These are phyloP conservation scores for Mormyrops attenuatus DNA, from an alignment of 2,797 vertebrate species.

Conservation along the genomic window DNA sequence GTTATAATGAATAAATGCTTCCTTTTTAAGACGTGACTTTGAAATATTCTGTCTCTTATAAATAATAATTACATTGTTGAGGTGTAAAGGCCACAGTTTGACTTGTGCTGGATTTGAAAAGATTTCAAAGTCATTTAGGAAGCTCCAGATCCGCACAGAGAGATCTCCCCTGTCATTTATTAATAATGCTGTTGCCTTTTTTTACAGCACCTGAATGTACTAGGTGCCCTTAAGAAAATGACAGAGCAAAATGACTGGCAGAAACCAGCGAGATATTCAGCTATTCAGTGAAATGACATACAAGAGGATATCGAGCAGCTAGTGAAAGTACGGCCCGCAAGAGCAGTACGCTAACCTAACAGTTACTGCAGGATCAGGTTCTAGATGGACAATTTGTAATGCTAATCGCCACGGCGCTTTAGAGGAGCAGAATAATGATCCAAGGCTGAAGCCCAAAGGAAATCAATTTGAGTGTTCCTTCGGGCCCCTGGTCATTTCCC, in stretches of 20 bases:
- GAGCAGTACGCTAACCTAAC: conserved; percentile 49
- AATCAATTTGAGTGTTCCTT: conserved; percentile 46
- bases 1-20: neutral
- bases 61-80: conserved; percentile 28
- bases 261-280: conserved; percentile 31
- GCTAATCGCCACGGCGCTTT: conserved; percentile 51
- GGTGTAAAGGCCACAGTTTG: neutral
- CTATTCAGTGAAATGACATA: conserved; percentile 12
- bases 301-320: conserved; percentile 39
- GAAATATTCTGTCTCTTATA: conserved; percentile 27
- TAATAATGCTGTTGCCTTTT: conserved; percentile 22
- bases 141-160: conserved; percentile 22
- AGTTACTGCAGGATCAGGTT: conserved; percentile 50
- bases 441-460: conserved; percentile 41
- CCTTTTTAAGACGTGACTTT: conserved; percentile 5
- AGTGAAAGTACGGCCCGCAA: conserved; percentile 50
- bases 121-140: conserved; percentile 22
- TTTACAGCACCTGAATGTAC: neutral
- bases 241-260: conserved; percentile 8
- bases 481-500: conserved; percentile 9
- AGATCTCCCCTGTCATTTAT: conserved; percentile 14
- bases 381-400: conserved; percentile 66
- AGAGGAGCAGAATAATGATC: conserved; percentile 50
- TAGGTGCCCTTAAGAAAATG: conserved; percentile 23
- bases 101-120: neutral